These are phyloP conservation scores for Oxyura jamaicensis DNA, from an alignment of 2,113 vertebrate species.

Conservation along the genomic window DNA sequence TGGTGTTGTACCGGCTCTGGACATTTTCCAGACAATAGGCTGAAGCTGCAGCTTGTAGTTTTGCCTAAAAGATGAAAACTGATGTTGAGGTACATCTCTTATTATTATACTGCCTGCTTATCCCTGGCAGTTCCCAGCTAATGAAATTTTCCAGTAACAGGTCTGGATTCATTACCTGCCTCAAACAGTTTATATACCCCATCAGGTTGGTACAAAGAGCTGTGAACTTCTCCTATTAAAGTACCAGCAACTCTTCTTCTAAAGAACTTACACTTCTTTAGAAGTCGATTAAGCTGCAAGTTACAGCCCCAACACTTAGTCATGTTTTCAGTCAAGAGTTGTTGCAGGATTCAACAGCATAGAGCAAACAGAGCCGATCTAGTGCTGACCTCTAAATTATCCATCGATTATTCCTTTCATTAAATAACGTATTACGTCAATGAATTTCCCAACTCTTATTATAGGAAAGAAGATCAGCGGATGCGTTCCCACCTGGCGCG, in stretches of 20 bases:
- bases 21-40: background rate
- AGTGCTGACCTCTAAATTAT: background rate
- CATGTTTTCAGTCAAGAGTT: background rate
- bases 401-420: background rate
- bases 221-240: fast-evolving
- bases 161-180: background rate
- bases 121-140: background rate
- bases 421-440: background rate
- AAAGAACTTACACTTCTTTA: background rate
- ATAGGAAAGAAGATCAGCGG: background rate
- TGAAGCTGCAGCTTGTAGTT: background rate
- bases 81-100: background rate
- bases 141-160: background rate
- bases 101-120: background rate
- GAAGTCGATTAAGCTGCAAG: background rate
- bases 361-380: background rate
- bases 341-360: fast-evolving
- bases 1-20: background rate
- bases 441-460: background rate
- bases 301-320: background rate
- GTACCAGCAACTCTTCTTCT: background rate
- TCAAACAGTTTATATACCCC: fast-evolving
- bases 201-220: background rate
- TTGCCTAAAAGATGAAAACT: background rate
- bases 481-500: fast-evolving